Base-by-base conservation (phyloP, 2,888 invertebrate genomes). In the Phania funesta region DNA sequence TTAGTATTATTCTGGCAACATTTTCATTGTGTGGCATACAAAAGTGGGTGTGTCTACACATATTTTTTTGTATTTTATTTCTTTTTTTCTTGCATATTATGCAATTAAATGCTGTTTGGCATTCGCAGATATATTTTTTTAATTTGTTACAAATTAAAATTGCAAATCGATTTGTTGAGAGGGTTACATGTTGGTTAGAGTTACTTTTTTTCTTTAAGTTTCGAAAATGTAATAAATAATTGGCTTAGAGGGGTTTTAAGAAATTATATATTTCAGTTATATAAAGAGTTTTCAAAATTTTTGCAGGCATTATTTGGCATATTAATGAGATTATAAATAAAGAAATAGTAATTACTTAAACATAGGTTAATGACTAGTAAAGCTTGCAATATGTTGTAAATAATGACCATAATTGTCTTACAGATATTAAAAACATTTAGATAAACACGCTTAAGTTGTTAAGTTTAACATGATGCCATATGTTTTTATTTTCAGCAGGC, bases 41-140 rank as follows among this genome's bases (percentile, higher is more conserved):
- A 74, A 76, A 73, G 78, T 82, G 78, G 82, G 82, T 82, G 82
- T 82, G 82, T 82, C 82, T 58, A 50, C n/a, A 58, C 50, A 56
- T 18, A 38, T 24, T 54, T 56, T 29, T 65, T 58, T 44, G 5
- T 16, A 26, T 48, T 38, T 26, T 65, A 8, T 73, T 18, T 64
- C 54, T 6, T 29, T 38, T 20, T 65, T n/a, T 75, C 38, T 67
- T 67, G 13, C 46, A 56, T 38, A 46, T 58, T 13, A 41, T 75
- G 50, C 67, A 75, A 75, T 75, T 75, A 75, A 75, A 75, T 58
- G 48, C 48, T 58, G 58, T 60, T 67, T 67, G 46, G 38, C 50
- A 44, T 41, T 50, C 58, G 20, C 58, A 22, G 56, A 38, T 38
- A 75, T 29, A 56, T 67, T 75, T 75, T 48, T 35, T 22, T 56